A percentile compares a stretch with the other conserved stretches of the same genome.
These are phyloP conservation scores for Mastomys coucha DNA, from an alignment of 2,113 vertebrate genomes.

Conservation along the genomic window DNA sequence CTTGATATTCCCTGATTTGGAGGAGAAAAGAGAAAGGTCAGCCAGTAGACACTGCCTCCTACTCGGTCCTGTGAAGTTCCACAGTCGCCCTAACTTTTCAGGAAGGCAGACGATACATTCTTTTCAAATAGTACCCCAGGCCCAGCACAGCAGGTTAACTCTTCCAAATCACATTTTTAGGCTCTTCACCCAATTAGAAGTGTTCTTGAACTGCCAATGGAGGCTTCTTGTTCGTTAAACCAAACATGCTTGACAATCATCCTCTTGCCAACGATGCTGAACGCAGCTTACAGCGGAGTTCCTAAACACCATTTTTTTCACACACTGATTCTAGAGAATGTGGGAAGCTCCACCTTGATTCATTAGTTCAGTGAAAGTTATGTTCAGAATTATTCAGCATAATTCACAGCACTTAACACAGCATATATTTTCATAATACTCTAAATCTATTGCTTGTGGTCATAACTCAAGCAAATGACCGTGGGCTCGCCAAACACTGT, in stretches of 20 bases:
- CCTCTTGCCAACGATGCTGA: neutral
- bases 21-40: neutral
- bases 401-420: slow-evolving; percentile 85
- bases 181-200: slow-evolving; percentile 39
- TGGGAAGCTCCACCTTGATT: slow-evolving; percentile 80
- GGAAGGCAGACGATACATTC: slow-evolving; percentile 1
- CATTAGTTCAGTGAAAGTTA: slow-evolving; percentile 83
- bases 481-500: slow-evolving; percentile 69
- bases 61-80: neutral
- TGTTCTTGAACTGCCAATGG: slow-evolving; percentile 5
- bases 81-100: slow-evolving; percentile 12
- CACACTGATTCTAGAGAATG: slow-evolving; percentile 78
- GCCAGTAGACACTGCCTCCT: neutral
- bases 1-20: neutral
- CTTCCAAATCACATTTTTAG: slow-evolving; percentile 45
- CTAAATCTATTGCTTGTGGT: slow-evolving; percentile 78
- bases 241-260: neutral
- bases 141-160: neutral
- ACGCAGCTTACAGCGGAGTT: slow-evolving; percentile 68
- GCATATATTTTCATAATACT: slow-evolving; percentile 84
- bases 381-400: slow-evolving; percentile 83
- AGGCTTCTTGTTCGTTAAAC: slow-evolving; percentile 34
- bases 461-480: slow-evolving; percentile 73
- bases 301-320: slow-evolving; percentile 80
- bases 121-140: slow-evolving; percentile 21